A percentile compares a stretch with the other conserved stretches of the same genome.
Evolutionary conservation across 1,140 invertebrate genomes (phyloP).

Genomic region (Ooceraea biroi): DNA sequence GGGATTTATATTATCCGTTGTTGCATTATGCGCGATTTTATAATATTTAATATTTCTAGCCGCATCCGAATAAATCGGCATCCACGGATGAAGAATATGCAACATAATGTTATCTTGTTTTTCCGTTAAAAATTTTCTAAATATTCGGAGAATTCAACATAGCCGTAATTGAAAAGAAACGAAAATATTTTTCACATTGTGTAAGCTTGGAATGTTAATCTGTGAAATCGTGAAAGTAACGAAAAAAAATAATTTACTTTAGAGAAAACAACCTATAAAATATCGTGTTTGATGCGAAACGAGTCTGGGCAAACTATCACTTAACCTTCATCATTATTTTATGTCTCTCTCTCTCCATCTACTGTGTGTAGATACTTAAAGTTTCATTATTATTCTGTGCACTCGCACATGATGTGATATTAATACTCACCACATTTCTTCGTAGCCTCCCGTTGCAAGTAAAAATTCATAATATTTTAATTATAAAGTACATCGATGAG

Average conservation of each 20-base stretch:
- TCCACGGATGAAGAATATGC: slow-evolving; percentile 14
- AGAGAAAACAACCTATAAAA: no score
- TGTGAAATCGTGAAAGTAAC: no score
- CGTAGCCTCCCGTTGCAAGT: neutral
- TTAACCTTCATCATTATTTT: neutral
- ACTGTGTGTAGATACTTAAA: neutral
- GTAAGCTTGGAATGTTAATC: no score
- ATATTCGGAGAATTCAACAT: neutral
- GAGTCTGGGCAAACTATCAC: neutral
- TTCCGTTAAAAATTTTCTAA: neutral
- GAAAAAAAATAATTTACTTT: no score
- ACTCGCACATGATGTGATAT: neutral
- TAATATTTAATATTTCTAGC: slow-evolving; percentile 57
- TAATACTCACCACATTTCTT: neutral
- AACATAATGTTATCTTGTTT: slow-evolving; percentile 17
- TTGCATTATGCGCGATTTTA: slow-evolving; percentile 54
- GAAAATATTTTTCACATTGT: no score
- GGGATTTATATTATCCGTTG: slow-evolving; percentile 52
- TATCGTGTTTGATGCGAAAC: no score
- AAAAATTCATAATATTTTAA: slow-evolving; percentile 31
- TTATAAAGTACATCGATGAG: slow-evolving; percentile 10
- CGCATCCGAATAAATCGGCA: slow-evolving; percentile 33
- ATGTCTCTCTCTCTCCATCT: neutral
- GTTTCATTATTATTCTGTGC: slow-evolving; percentile 9
- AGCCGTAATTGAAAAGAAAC: no score